phyloP scores from a whole-genome alignment of 2,797 vertebrate genomes.

The Sardinella longiceps region DNA sequence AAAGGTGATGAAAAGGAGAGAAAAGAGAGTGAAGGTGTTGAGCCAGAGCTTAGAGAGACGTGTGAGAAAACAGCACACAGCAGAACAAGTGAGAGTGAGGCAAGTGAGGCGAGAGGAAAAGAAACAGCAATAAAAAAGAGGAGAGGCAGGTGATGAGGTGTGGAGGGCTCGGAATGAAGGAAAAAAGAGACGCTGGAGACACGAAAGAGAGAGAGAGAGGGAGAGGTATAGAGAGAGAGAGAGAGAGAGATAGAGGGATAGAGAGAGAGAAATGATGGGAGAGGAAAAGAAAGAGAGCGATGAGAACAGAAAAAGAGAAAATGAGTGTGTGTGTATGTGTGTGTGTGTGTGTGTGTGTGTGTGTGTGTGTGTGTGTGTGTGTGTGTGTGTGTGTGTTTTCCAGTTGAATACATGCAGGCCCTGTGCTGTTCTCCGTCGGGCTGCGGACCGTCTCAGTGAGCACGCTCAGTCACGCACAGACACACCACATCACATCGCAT shows the following conservation, averaged over 20 bases:
- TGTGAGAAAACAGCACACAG: slow-evolving; percentile 26
- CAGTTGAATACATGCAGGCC: neutral
- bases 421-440: neutral
- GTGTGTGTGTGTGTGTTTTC: neutral
- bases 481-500: slow-evolving; percentile 38
- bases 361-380: too few relatives aligned
- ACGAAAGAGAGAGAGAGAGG: neutral
- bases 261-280: neutral
- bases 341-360: too few relatives aligned
- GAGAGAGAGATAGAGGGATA: neutral
- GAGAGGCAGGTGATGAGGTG: slow-evolving; percentile 1
- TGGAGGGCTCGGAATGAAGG: neutral
- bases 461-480: slow-evolving; percentile 29
- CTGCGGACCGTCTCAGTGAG: slow-evolving; percentile 15
- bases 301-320: neutral
- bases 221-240: neutral
- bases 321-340: neutral
- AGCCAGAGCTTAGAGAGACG: slow-evolving; percentile 29
- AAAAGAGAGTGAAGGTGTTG: neutral
- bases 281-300: neutral
- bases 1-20: neutral
- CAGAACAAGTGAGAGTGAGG: slow-evolving; percentile 10
- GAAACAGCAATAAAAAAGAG: neutral
- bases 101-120: neutral
- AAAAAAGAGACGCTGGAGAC: neutral